Evolutionary conservation across 2,888 invertebrate genomes (phyloP).

Genomic region (Amorpha juglandis): DNA sequence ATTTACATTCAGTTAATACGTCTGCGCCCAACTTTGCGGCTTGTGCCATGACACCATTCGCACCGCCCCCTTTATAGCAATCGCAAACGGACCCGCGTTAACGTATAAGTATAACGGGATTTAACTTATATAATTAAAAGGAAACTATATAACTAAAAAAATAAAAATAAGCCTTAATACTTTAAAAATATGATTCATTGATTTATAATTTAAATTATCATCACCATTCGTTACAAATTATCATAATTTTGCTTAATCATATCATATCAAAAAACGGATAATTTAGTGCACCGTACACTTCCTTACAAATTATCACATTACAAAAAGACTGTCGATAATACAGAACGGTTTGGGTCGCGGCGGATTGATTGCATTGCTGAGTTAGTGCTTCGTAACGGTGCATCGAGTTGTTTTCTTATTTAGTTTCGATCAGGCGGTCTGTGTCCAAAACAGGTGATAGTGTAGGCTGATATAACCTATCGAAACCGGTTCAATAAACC

Average conservation of each 20-base stretch:
- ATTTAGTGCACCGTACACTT: background rate
- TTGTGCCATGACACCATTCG: background rate
- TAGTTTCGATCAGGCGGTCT: constrained; percentile 7
- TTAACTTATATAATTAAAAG: too few species aligned
- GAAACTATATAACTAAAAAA: too few species aligned
- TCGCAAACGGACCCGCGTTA: background rate
- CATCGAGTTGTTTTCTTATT: constrained; percentile 16
- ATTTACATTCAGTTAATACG: background rate
- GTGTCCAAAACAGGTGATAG: constrained; percentile 6
- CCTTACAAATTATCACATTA: constrained; percentile 1
- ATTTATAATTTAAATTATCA: constrained; percentile 8
- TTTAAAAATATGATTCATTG: too few species aligned
- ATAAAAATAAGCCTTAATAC: too few species aligned
- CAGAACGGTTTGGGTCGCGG: background rate
- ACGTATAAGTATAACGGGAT: too few species aligned
- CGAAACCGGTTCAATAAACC: constrained; percentile 11
- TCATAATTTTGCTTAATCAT: background rate
- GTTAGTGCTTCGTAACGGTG: constrained; percentile 13
- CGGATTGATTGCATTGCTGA: background rate
- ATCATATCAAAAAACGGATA: background rate
- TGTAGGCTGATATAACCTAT: constrained; percentile 6
- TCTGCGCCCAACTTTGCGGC: background rate
- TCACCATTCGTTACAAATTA: background rate
- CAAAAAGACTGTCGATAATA: background rate
- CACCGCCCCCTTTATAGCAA: background rate